phyloP scores from a whole-genome alignment of 2,113 vertebrate species.

The Chaenogobius annularis region DNA sequence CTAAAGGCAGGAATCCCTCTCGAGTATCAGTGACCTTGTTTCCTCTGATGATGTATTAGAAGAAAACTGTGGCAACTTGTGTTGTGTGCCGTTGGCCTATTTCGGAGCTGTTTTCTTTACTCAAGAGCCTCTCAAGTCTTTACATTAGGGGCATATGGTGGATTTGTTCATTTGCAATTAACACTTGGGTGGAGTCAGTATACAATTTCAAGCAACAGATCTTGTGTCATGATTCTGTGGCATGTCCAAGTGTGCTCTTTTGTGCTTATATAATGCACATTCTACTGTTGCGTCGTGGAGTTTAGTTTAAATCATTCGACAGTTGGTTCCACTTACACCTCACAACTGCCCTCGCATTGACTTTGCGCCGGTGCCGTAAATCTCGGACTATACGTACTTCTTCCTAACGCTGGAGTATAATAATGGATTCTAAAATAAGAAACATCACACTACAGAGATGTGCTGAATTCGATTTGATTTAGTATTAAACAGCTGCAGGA shows the following conservation, averaged over 20 bases:
- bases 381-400: slow-evolving; percentile 2
- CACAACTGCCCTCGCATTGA: slow-evolving; percentile 14
- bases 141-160: slow-evolving; percentile 22
- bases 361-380: neutral
- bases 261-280: slow-evolving; percentile 12
- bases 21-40: slow-evolving; percentile 65
- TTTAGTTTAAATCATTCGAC: slow-evolving; percentile 23
- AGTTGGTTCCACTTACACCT: slow-evolving; percentile 15
- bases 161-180: slow-evolving; percentile 63
- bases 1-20: slow-evolving; percentile 58
- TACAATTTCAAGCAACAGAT: slow-evolving; percentile 44
- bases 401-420: slow-evolving; percentile 14
- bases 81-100: slow-evolving; percentile 55
- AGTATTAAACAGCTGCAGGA: slow-evolving; percentile 60
- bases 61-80: slow-evolving; percentile 45
- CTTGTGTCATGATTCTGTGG: slow-evolving; percentile 31
- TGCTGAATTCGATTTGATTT: slow-evolving; percentile 52
- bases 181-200: slow-evolving; percentile 35
- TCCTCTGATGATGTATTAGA: slow-evolving; percentile 45
- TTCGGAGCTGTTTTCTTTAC: slow-evolving; percentile 46
- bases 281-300: slow-evolving; percentile 12
- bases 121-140: slow-evolving; percentile 24
- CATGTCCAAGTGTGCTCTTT: slow-evolving; percentile 35
- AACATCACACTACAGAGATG: slow-evolving; percentile 45
- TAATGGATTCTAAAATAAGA: slow-evolving; percentile 70